A percentile compares a stretch with the other conserved stretches of the same genome.
Conservation (phyloP, 2,888 invertebrate genomes). For the Odontomyia ornata region DNA sequence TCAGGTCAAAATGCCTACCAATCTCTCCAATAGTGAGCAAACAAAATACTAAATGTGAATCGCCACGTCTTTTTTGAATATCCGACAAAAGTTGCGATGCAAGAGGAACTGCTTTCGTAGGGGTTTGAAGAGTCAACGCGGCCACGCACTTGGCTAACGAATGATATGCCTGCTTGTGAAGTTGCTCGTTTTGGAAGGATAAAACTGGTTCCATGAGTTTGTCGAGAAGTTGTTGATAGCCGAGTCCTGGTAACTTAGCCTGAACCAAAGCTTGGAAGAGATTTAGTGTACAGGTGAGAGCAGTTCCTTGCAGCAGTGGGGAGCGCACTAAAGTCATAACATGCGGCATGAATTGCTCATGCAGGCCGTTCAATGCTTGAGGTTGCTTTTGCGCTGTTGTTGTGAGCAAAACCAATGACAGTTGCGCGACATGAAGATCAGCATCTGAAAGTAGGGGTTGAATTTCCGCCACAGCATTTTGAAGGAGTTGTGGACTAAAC, state of each 20-base stretch:
- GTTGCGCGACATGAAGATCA: constrained; percentile 96
- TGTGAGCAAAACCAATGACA: constrained; percentile 83
- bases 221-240: constrained; percentile 81
- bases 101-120: constrained; percentile 73
- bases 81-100: constrained; percentile 76
- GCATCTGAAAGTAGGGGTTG: constrained; percentile 91
- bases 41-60: constrained; percentile 90
- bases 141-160: constrained; percentile 97
- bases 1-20: constrained; percentile 89
- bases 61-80: constrained; percentile 74
- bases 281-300: constrained; percentile 88
- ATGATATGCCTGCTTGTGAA: constrained; percentile 85
- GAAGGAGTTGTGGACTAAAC: constrained; percentile 74
- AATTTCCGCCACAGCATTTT: constrained; percentile 81
- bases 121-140: constrained; percentile 85
- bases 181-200: constrained; percentile 65
- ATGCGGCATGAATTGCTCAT: constrained; percentile 82
- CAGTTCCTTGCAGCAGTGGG: constrained; percentile 87
- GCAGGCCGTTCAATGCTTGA: constrained; percentile 77
- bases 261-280: constrained; percentile 92
- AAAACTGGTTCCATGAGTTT: constrained; percentile 78
- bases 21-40: constrained; percentile 96
- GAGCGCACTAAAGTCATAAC: constrained; percentile 88
- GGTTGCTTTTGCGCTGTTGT: constrained; percentile 83
- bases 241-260: constrained; percentile 80